phyloP scores from a whole-genome alignment of 2,888 invertebrate genomes.

The Cactoblastis cactorum region DNA sequence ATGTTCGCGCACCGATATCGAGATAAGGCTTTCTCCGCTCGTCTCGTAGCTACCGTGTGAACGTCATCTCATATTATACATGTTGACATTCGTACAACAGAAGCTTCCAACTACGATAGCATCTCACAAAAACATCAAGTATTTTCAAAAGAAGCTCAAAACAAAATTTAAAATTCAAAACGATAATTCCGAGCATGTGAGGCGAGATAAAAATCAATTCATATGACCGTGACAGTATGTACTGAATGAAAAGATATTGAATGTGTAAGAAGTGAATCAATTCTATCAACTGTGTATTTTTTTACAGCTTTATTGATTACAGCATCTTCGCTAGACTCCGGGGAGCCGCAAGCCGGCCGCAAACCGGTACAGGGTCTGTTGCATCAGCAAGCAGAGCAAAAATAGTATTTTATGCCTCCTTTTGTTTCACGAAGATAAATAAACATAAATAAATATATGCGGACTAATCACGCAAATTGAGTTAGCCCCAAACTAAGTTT shows the following conservation, averaged over 20 bases:
- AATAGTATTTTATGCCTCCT: constrained; percentile 26
- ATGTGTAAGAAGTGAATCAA: constrained; percentile 48
- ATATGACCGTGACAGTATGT: constrained; percentile 15
- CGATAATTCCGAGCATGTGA: neutral
- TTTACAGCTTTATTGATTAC: constrained; percentile 58
- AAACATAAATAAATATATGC: too few relatives aligned
- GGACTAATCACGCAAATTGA: too few relatives aligned
- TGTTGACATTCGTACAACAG: constrained; percentile 58
- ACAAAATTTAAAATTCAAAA: constrained; percentile 6
- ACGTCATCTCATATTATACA: constrained; percentile 45
- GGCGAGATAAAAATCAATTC: neutral
- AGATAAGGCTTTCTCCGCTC: constrained; percentile 73
- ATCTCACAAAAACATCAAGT: constrained; percentile 35
- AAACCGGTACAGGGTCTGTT: constrained; percentile 64
- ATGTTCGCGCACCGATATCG: constrained; percentile 70
- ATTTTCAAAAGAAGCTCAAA: neutral
- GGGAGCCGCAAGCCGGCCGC: constrained; percentile 72
- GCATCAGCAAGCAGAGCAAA: constrained; percentile 52
- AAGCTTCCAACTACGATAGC: constrained; percentile 41
- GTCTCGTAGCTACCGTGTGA: constrained; percentile 73
- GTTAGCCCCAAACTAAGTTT: too few relatives aligned
- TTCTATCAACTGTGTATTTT: constrained; percentile 52
- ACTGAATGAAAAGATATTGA: constrained; percentile 29
- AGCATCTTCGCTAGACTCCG: constrained; percentile 58
- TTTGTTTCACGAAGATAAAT: neutral